phyloP scores from a whole-genome alignment of 1,140 invertebrate genomes.

The Drosophila bocqueti region DNA sequence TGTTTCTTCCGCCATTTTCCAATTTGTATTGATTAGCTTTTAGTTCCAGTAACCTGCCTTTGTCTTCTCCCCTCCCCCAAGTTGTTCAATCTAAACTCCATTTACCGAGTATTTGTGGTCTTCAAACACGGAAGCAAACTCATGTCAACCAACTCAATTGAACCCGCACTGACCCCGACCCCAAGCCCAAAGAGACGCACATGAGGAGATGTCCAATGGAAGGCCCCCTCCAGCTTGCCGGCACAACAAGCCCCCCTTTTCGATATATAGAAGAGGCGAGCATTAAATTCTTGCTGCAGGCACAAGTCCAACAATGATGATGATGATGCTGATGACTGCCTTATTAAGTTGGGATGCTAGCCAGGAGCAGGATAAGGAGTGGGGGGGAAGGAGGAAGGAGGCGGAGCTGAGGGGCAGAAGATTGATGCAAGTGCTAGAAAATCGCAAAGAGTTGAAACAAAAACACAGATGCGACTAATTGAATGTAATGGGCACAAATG shows the following conservation, averaged over 20 bases:
- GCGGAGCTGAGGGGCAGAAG: conserved; percentile 5
- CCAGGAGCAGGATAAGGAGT: not conserved
- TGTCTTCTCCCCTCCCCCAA: not conserved
- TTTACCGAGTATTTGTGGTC: conserved; percentile 40
- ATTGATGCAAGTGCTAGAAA: conserved; percentile 66
- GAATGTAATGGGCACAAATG: conserved; percentile 82
- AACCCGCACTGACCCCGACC: conserved; percentile 57
- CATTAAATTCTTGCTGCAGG: conserved; percentile 49
- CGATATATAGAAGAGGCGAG: conserved; percentile 11
- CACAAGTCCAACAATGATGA: conserved; percentile 40
- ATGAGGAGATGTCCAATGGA: conserved; percentile 38
- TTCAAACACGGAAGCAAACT: conserved; percentile 59
- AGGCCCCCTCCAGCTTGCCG: conserved; percentile 12
- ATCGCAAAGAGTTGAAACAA: conserved; percentile 66
- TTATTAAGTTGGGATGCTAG: conserved; percentile 56
- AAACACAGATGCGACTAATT: conserved; percentile 74
- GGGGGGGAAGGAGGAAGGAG: not conserved
- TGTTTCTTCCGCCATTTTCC: not conserved
- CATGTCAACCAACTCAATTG: conserved; percentile 63
- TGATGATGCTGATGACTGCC: conserved; percentile 54
- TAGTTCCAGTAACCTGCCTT: conserved; percentile 12
- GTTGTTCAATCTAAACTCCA: conserved; percentile 6
- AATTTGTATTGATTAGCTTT: conserved; percentile 21
- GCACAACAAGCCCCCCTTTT: conserved; percentile 1
- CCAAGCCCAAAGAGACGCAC: conserved; percentile 24